Evolutionary conservation across 2,113 vertebrate genomes (phyloP).

Genomic region (Gorsachius goisagi): DNA sequence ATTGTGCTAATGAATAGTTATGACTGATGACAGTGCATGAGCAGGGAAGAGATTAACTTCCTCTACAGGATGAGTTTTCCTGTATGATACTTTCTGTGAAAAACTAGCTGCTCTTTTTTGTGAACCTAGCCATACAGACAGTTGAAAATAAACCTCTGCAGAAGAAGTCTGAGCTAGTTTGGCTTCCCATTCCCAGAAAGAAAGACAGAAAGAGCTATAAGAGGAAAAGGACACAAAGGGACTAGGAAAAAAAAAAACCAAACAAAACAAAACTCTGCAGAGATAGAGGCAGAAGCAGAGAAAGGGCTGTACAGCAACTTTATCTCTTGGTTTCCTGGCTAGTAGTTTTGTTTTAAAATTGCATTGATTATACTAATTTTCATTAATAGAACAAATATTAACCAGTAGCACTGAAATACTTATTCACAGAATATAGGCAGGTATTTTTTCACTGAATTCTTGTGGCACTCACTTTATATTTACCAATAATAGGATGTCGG

Average conservation of each 20-base stretch:
- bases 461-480: constrained; percentile 84
- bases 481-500: constrained; percentile 82
- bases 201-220: neutral
- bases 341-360: neutral
- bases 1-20: neutral
- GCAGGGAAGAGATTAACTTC: neutral
- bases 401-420: neutral
- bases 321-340: neutral
- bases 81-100: neutral
- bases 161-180: neutral
- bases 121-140: neutral
- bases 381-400: neutral
- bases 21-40: neutral
- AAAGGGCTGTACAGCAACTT: neutral
- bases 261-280: neutral
- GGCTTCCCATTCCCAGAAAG: neutral
- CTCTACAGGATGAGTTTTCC: neutral
- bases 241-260: neutral
- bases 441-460: neutral
- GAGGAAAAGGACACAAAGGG: neutral
- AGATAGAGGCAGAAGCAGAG: neutral
- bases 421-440: neutral
- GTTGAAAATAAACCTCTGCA: constrained; percentile 5
- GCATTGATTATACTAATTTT: neutral
- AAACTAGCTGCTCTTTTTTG: neutral